Base-by-base conservation (phyloP, 1,140 invertebrate species). In the Geopemphigus sp. region DNA sequence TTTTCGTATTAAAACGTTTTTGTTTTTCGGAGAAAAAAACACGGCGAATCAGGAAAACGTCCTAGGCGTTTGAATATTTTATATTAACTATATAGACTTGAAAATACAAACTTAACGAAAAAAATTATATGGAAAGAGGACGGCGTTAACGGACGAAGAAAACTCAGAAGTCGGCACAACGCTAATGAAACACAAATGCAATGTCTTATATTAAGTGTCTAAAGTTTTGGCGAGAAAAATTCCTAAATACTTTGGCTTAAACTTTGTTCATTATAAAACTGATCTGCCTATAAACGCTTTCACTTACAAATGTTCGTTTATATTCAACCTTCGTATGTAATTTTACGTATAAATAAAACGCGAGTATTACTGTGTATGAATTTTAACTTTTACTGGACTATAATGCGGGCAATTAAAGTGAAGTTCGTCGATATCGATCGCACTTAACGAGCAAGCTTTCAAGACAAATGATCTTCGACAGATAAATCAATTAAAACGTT, bases 161-260 rank as follows among this genome's bases (percentile, higher is more conserved):
- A 24, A 0, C 45, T 26, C 64, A 26, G 24, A 50, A 68, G 66
- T 47, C 22, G 66, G 24, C 22, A 6, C 6, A 24, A 68, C 24
- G 47, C 22, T 68, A 50, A 68, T 68, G 66, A 68, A 68, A 68
- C 19, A 68, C 22, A 50, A 68, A 50, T 24, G 56, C n/a, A 59
- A 26, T 68, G 22, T 50, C 26, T 8, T 68, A 17, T 68, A 26
- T 47, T 47, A 50, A 68, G 66, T 68, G 45, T 68, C 45, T 50
- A 50, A 50, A 68, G 66, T 68, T 68, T 68, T 17, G 45, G 45
- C 10, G 0, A 14, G 45, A 68, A 68, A 68, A 68, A 68, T 50
- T 68, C 66, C 15, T 50, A 26, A 68, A 17, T 50, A 26, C 22
- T 68, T 19, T 14, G 6, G 24, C 22, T 1, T 50, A 26, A 68